These are phyloP conservation scores for Drosophila ochracea DNA, from an alignment of 2,888 invertebrate genomes.

Conservation along the genomic window DNA sequence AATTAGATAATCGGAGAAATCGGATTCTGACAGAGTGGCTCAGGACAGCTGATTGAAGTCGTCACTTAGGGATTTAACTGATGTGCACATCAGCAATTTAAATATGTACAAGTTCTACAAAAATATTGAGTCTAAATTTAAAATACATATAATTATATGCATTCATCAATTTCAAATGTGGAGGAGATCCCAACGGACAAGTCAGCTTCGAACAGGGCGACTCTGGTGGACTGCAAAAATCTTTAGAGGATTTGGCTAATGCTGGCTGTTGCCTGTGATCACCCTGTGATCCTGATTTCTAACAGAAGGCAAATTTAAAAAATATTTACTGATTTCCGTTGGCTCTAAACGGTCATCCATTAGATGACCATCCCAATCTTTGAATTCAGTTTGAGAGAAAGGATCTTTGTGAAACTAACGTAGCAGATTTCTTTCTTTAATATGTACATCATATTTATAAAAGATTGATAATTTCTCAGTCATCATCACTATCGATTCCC, in stretches of 20 bases:
- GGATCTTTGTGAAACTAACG: background rate
- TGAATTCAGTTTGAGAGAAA: background rate
- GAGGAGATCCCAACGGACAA: background rate
- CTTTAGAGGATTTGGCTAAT: background rate
- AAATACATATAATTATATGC: background rate
- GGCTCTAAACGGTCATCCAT: background rate
- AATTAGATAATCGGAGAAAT: background rate
- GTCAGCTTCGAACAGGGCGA: background rate
- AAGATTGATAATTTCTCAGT: background rate
- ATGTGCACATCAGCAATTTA: background rate
- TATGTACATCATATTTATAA: slow-evolving; percentile 49
- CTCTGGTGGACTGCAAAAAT: background rate
- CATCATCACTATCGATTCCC: slow-evolving; percentile 83
- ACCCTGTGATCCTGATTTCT: background rate
- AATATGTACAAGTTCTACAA: background rate
- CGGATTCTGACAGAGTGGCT: background rate
- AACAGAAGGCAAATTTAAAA: background rate
- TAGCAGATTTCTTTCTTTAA: slow-evolving; percentile 1
- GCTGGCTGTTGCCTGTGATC: background rate
- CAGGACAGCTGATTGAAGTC: background rate
- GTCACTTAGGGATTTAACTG: background rate
- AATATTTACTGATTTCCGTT: too few relatives aligned
- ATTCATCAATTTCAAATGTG: background rate
- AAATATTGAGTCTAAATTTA: background rate
- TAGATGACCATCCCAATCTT: background rate